Base-by-base conservation (phyloP, 2,797 vertebrate species). In the Semotilus atromaculatus region DNA sequence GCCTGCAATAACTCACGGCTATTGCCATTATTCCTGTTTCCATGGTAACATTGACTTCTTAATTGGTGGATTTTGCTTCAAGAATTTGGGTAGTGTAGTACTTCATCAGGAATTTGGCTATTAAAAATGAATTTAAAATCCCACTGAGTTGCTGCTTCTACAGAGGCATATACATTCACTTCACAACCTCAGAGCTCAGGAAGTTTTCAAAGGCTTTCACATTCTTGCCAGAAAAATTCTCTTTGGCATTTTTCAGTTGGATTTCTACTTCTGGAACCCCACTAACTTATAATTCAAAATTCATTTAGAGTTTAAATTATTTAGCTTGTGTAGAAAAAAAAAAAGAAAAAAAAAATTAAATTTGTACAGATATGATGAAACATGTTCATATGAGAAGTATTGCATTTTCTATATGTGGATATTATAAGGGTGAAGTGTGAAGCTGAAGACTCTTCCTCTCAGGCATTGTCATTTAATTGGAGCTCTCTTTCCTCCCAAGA, bases 401-500 rank as follows among this genome's bases (percentile, higher is more conserved):
- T 34, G 8, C n/a, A 36, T 38, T 14, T 58, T 80, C 3, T n/a
- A 67, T 67, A 67, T 31, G 38, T 51, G 55, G 36, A 68, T 48
- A 31, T 26, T 55, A 19, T 45, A 53, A 75, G 71, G 38, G 29
- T 43, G 64, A 70, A 36, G 36, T 45, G 53, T 66, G n/a, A 43
- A 58, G 81, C 85, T 79, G 78, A 73, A 81, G 60, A 79, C 19
- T 67, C 18, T 79, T 85, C 40, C 74, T 82, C 53, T 58, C 34
- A 53, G 26, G 53, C 82, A 58, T 38, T 68, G 68, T 82, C 75
- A 34, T 80, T 70, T 84, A 84, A 86, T 88, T 86, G 71, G 34
- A 66, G 53, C 53, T 62, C 53, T 68, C 40, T 73, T 73, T 21
- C 29, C 40, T 73, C 55, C 31, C 40, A 73, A 18, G 13, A 64